Percentiles rank a stretch among this genome's conserved stretches.
Evolutionary conservation across 2,797 vertebrate genomes (phyloP).

Genomic region (Trichosurus vulpecula): DNA sequence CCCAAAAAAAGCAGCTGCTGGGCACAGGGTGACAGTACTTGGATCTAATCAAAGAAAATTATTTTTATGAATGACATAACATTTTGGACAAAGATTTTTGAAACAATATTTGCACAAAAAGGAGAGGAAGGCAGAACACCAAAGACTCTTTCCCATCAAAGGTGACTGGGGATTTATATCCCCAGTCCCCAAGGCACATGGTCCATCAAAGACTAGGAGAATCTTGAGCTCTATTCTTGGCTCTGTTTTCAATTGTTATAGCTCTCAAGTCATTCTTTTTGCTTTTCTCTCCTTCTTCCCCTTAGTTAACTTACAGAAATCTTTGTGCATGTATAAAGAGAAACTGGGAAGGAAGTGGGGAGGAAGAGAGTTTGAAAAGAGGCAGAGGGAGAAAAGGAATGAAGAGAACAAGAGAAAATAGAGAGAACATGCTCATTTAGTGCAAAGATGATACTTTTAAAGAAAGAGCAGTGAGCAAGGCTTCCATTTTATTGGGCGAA

Average conservation of each 20-base stretch:
- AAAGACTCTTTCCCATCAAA: background rate
- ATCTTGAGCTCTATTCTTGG: background rate
- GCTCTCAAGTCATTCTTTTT: background rate
- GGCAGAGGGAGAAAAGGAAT: background rate
- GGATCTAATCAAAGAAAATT: background rate
- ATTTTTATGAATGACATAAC: background rate
- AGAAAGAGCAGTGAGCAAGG: background rate
- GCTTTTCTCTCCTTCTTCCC: background rate
- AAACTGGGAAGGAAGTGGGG: background rate
- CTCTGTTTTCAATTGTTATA: background rate
- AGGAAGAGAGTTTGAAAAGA: background rate
- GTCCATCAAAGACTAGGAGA: background rate
- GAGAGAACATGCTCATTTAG: background rate
- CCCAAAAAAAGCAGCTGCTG: background rate
- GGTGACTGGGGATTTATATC: background rate
- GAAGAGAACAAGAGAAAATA: background rate
- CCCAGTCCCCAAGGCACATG: background rate
- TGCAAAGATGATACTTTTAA: background rate
- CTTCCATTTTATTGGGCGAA: background rate
- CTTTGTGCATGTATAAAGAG: background rate
- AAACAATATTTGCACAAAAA: background rate
- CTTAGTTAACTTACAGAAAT: conserved; percentile 16
- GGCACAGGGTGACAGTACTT: background rate
- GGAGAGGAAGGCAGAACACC: background rate
- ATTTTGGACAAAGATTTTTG: background rate